These are phyloP conservation scores for Lycocorax pyrrhopterus DNA, from an alignment of 2,113 vertebrate species.

Conservation along the genomic window DNA sequence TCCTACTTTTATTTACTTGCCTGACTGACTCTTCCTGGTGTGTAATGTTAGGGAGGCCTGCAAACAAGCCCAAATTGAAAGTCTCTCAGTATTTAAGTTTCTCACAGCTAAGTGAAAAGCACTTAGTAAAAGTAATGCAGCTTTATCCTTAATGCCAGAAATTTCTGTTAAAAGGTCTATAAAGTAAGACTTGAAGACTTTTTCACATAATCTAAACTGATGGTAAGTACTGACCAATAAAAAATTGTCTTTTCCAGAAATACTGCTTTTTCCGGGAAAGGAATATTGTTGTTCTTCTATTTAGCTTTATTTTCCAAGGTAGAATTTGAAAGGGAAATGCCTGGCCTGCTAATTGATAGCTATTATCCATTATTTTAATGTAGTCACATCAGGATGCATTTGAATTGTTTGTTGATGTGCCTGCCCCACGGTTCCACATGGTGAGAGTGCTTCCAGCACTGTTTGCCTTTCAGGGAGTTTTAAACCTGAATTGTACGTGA, in stretches of 20 bases:
- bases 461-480: background rate
- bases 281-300: background rate
- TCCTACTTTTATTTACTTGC: background rate
- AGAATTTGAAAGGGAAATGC: background rate
- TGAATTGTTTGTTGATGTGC: background rate
- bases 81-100: background rate
- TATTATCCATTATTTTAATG: background rate
- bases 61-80: background rate
- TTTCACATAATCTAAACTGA: background rate
- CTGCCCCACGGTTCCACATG: fast-evolving
- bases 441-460: fast-evolving
- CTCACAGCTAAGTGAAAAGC: background rate
- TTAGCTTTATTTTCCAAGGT: background rate
- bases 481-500: background rate
- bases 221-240: background rate
- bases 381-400: background rate
- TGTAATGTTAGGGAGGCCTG: background rate
- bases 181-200: background rate
- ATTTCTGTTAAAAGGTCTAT: background rate
- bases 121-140: background rate
- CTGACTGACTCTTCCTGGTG: background rate
- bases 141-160: background rate
- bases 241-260: background rate
- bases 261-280: background rate
- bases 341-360: background rate